Base-by-base conservation (phyloP, 2,797 vertebrate species). In the Apodemus agrarius region DNA sequence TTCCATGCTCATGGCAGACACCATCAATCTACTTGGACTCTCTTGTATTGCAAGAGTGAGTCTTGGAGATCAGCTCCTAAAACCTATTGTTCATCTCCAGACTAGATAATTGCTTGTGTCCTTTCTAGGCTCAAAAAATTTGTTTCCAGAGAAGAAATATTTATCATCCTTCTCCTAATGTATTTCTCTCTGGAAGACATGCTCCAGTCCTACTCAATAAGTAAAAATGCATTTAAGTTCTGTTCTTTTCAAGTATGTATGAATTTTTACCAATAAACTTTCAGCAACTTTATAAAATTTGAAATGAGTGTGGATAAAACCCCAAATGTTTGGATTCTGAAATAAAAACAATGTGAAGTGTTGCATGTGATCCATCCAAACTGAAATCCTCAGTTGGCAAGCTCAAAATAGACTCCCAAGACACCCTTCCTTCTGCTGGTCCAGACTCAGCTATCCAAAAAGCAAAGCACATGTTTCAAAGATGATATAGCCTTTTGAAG, bases 261-360 rank as follows among this genome's bases (percentile, higher is more conserved):
- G 88, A 97, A 92, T 90, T 83, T 94, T 94, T 90, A 95, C 86
- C 83, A 94, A 90, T 92, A 90, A 96, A 90, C 85, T 97, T 97
- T 93, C 83, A 96, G 37, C 95, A 96, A 89, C 86, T 92, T 94
- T 85, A 94, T 72, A 95, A 93, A 97, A 96, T 88, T 96, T 97
- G 90, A 93, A 96, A 93, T 93, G 93, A 92, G 49, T 83, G 29
- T 81, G 94, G 96, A 94, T 97, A 95, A 96, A 91, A 96, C 54
- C 65, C 78, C 91, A 96, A 96, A 95, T 97, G 93, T 97, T 97
- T 97, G 95, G 82, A 79, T 79, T 84, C 91, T 79, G 49, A 97
- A 67, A 84, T 3, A 57, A 96, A 97, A 96, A 95, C 74, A 93
- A 90, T 90, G 89, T 97, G 90, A 94, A 90, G 22, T 79, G 76